phyloP scores from a whole-genome alignment of 2,797 vertebrate species.

The Acipenser ruthenus region DNA sequence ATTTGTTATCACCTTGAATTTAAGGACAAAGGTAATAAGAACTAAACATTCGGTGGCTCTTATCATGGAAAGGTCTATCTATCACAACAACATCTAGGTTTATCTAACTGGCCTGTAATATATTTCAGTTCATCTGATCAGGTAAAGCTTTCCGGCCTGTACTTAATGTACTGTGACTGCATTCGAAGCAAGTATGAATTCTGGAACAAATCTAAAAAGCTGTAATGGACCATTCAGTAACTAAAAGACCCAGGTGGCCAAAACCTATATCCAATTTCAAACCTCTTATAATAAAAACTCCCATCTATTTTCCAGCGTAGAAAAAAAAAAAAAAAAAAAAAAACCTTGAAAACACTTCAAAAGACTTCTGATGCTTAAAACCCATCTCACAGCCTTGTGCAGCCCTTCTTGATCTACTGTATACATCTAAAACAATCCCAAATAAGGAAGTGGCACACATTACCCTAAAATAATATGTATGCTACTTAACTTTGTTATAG shows the following conservation, averaged over 20 bases:
- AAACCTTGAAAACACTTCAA: too few species aligned
- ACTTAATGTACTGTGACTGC: background rate
- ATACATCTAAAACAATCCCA: background rate
- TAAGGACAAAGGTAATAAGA: background rate
- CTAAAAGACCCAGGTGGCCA: slow-evolving; percentile 4
- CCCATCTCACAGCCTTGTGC: background rate
- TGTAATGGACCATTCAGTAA: slow-evolving; percentile 7
- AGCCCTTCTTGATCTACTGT: background rate
- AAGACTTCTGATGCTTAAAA: too few species aligned
- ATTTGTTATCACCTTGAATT: background rate
- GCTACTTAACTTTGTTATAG: too few species aligned
- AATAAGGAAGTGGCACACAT: too few species aligned
- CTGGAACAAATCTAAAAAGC: background rate
- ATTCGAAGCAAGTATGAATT: background rate
- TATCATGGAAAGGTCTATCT: background rate
- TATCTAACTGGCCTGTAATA: background rate
- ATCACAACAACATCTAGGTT: background rate
- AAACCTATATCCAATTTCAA: background rate
- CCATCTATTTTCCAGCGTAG: too few species aligned
- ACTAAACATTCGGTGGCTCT: background rate
- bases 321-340: too few species aligned
- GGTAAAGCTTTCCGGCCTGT: background rate
- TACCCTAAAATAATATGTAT: too few species aligned
- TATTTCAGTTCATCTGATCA: background rate
- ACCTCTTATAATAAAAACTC: too few species aligned